phyloP scores from a whole-genome alignment of 1,140 invertebrate genomes.

The Arctopsyche grandis region DNA sequence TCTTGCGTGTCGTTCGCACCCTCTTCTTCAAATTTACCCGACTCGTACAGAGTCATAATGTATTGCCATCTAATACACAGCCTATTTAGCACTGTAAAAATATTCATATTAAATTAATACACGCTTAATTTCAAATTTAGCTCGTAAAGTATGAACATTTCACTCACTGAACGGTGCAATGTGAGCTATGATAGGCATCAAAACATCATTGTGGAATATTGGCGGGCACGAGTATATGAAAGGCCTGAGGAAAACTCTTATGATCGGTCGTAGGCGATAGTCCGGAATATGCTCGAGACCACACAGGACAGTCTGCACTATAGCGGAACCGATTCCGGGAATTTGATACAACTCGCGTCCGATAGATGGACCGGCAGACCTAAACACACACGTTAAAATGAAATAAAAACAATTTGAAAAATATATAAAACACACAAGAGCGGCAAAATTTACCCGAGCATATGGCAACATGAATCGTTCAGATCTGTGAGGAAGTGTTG shows the following conservation, averaged over 20 bases:
- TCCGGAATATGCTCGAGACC: slow-evolving; percentile 83
- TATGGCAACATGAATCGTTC: slow-evolving; percentile 80
- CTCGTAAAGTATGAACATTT: slow-evolving; percentile 11
- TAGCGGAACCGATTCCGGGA: slow-evolving; percentile 70
- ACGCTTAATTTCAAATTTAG: slow-evolving; percentile 33
- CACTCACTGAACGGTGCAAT: slow-evolving; percentile 80
- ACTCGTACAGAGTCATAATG: slow-evolving; percentile 78
- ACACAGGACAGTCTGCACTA: slow-evolving; percentile 72
- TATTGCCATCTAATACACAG: slow-evolving; percentile 83
- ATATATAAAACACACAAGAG: slow-evolving; percentile 1
- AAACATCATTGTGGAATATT: slow-evolving; percentile 76
- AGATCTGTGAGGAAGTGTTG: slow-evolving; percentile 79
- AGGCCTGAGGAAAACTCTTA: slow-evolving; percentile 85
- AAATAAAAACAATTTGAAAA: neutral
- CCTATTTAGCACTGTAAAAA: slow-evolving; percentile 75
- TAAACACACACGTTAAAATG: slow-evolving; percentile 60
- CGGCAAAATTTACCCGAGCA: slow-evolving; percentile 71
- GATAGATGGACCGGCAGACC: slow-evolving; percentile 78
- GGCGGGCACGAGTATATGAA: slow-evolving; percentile 87
- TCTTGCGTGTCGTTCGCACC: slow-evolving; percentile 85
- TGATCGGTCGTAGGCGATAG: slow-evolving; percentile 82
- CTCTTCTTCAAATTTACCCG: slow-evolving; percentile 81
- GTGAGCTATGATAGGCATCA: slow-evolving; percentile 81
- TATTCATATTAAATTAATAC: slow-evolving; percentile 26
- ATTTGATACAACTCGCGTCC: slow-evolving; percentile 85